Evolutionary conservation across 2,888 invertebrate genomes (phyloP).

Genomic region (Hetaerina titia): DNA sequence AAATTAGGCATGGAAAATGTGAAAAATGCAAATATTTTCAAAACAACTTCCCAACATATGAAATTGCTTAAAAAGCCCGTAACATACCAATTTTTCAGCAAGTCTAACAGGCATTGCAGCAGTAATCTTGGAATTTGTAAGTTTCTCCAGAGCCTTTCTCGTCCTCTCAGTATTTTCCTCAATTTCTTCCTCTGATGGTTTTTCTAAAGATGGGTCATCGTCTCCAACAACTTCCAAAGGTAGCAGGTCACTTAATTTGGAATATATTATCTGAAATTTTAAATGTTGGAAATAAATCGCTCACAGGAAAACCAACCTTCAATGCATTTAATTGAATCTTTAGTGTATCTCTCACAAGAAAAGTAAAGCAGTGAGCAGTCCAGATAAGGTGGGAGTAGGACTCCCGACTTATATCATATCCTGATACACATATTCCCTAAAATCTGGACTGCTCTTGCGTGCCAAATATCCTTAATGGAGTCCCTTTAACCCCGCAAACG

Average conservation of each 20-base stretch:
- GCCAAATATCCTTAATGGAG: too few relatives aligned
- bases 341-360: too few relatives aligned
- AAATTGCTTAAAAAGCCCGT: background rate
- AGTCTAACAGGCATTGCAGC: constrained; percentile 98
- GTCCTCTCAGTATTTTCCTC: constrained; percentile 95
- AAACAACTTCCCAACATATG: constrained; percentile 68
- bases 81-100: constrained; percentile 90
- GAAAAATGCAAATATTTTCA: background rate
- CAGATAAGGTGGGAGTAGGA: too few relatives aligned
- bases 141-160: constrained; percentile 90
- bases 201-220: constrained; percentile 93
- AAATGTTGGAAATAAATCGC: background rate
- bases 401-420: too few relatives aligned
- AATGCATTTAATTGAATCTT: background rate
- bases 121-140: constrained; percentile 93
- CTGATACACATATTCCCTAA: too few relatives aligned
- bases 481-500: too few relatives aligned
- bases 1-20: background rate
- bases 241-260: constrained; percentile 94
- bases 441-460: too few relatives aligned
- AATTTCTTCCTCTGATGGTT: constrained; percentile 92
- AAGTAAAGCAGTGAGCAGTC: too few relatives aligned
- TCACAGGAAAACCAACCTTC: background rate
- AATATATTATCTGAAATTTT: constrained; percentile 88
- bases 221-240: constrained; percentile 94